A percentile compares a stretch with the other conserved stretches of the same genome.
phyloP scores from a whole-genome alignment of 2,888 invertebrate species.

The Lasiommata megera region DNA sequence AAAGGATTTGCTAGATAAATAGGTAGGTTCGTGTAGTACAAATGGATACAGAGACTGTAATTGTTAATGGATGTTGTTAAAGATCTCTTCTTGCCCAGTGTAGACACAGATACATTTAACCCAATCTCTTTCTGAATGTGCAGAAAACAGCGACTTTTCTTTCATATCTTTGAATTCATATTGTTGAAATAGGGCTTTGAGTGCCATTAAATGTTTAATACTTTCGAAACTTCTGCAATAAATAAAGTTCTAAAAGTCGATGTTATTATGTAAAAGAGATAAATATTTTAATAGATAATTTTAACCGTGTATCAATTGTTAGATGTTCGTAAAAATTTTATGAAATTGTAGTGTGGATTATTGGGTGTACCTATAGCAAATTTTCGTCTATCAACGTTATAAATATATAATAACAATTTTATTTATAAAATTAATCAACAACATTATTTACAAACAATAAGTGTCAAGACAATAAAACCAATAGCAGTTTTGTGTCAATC shows the following conservation, averaged over 20 bases:
- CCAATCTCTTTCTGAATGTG: conserved; percentile 11
- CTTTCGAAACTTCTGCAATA: conserved; percentile 31
- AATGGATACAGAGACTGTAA: conserved; percentile 27
- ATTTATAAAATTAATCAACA: too few species aligned
- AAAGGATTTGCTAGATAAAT: not conserved
- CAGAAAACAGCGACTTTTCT: conserved; percentile 13
- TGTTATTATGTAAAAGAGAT: conserved; percentile 43
- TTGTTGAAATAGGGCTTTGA: conserved; percentile 22
- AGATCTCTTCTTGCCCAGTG: conserved; percentile 5
- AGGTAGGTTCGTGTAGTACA: conserved; percentile 25
- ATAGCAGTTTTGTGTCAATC: too few species aligned
- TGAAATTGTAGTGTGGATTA: conserved; percentile 31
- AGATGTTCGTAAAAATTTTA: conserved; percentile 55
- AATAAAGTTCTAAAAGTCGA: conserved; percentile 26
- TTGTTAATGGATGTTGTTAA: conserved; percentile 21
- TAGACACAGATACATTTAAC: conserved; percentile 19
- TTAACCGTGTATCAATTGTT: conserved; percentile 53
- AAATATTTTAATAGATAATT: conserved; percentile 61
- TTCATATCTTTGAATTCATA: conserved; percentile 8
- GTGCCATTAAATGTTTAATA: conserved; percentile 23
- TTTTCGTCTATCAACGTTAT: conserved; percentile 2
- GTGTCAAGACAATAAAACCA: too few species aligned
- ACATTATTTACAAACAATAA: too few species aligned
- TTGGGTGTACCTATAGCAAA: conserved; percentile 17
- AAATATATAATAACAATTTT: not conserved